These are phyloP conservation scores for Hirtodrosophila histrioides DNA, from an alignment of 2,888 invertebrate genomes.

Conservation along the genomic window DNA sequence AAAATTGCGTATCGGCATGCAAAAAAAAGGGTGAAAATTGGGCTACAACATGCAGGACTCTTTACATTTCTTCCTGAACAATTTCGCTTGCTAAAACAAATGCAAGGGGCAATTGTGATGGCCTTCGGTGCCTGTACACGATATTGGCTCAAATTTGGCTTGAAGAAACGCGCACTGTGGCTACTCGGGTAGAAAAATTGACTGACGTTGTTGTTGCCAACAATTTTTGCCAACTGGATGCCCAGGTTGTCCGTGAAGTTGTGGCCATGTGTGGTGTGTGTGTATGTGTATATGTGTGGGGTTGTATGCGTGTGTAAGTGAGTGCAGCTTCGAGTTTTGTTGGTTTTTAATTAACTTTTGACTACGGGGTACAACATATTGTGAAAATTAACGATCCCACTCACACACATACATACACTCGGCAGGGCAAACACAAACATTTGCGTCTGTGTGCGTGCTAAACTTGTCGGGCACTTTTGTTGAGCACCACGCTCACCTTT, in stretches of 20 bases:
- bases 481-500: conserved; percentile 19
- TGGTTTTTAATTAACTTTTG: conserved; percentile 85
- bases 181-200: conserved; percentile 50
- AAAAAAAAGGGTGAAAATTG: conserved; percentile 17
- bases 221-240: conserved; percentile 52
- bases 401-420: conserved; percentile 33
- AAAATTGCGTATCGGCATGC: conserved; percentile 59
- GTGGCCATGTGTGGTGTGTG: conserved; percentile 18
- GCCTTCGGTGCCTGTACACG: conserved; percentile 2
- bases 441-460: conserved; percentile 39
- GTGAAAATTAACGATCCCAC: conserved; percentile 80
- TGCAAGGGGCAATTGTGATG: conserved; percentile 21
- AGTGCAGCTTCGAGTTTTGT: conserved; percentile 81
- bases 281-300: background rate
- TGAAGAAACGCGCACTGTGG: conserved; percentile 26
- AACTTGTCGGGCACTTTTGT: conserved; percentile 45
- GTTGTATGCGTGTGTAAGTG: conserved; percentile 16
- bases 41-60: conserved; percentile 13
- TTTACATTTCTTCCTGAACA: conserved; percentile 27
- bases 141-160: conserved; percentile 34
- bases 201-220: conserved; percentile 33
- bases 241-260: conserved; percentile 33
- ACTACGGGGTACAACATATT: conserved; percentile 84
- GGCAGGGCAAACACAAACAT: conserved; percentile 54
- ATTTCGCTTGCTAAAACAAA: conserved; percentile 31